Base-by-base conservation (phyloP, 2,888 invertebrate genomes). In the Phyto melanocephala region DNA sequence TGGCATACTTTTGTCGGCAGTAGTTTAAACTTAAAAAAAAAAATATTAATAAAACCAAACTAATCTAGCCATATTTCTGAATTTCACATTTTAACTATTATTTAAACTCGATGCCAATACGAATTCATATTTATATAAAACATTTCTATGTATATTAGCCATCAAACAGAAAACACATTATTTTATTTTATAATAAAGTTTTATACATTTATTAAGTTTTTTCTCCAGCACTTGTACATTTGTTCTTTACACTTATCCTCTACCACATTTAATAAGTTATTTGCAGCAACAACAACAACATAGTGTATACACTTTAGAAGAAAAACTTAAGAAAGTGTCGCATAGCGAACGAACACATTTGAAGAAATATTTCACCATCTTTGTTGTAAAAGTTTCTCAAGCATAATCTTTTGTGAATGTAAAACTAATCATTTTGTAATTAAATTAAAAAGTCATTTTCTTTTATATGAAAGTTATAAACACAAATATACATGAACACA, bases 361-460 rank as follows among this genome's bases (percentile, higher is more conserved):
- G 33, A 60, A 71, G 40, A 65, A 58, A 62, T 67, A 63, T 71
- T 77, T 71, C 65, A 70, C 42, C 76, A 68, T 81, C 81, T 72
- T 71, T 76, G 70, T 50, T 50, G 42, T 35, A 45, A 52, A 77
- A 77, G 40, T 77, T 72, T 77, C 52, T 81, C 60, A 62, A 67
- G 81, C 72, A 77, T 81, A 78, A 81, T 82, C 74, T 74, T 79
- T 71, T 71, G 70, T 79, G 82, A 79, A 79, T 82, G 82, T 81
- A 78, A 78, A 82, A 79, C 82, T 82, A 82, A 82, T 82, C 82
- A 82, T 82, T 82, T 82, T 82, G 82, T 82, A 82, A 79, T 82
- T 82, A 82, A 82, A 82, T 82, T 82, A 82, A 82, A 82, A 82
- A 82, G 82, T 76, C 70, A 82, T 82, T 82, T 82, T 82, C 79